Conservation (phyloP, 92 coral and sea anemone species). For the Heteractis magnifica region DNA sequence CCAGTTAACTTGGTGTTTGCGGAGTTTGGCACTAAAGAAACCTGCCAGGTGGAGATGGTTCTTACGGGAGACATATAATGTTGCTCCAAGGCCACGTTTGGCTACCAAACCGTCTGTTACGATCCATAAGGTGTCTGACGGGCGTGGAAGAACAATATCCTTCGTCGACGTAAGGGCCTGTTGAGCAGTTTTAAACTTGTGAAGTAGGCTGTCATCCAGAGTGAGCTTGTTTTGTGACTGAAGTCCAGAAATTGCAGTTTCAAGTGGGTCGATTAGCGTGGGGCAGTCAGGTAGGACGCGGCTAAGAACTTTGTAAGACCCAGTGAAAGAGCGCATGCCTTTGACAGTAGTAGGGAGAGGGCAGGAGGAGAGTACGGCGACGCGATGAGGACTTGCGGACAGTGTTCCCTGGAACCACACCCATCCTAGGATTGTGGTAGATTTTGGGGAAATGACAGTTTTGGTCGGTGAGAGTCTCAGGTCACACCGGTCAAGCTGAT, state of each 20-base stretch:
- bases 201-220: slow-evolving; percentile 18
- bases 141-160: slow-evolving; percentile 38
- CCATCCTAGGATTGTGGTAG: slow-evolving; percentile 38
- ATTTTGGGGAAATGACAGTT: slow-evolving; percentile 30
- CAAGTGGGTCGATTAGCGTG: slow-evolving; percentile 23
- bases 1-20: slow-evolving; percentile 59
- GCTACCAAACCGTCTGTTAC: slow-evolving; percentile 42
- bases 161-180: slow-evolving; percentile 16
- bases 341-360: slow-evolving; percentile 35
- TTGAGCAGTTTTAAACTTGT: slow-evolving; percentile 20
- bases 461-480: slow-evolving; percentile 20
- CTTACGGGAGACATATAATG: slow-evolving; percentile 35
- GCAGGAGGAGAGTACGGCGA: slow-evolving; percentile 35
- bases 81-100: slow-evolving; percentile 42
- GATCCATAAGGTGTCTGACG: slow-evolving; percentile 43
- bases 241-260: slow-evolving; percentile 28
- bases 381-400: slow-evolving; percentile 29
- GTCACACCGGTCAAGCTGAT: slow-evolving; percentile 14
- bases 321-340: slow-evolving; percentile 24
- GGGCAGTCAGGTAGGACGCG: slow-evolving; percentile 23
- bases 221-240: slow-evolving; percentile 24
- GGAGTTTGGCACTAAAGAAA: slow-evolving; percentile 55
- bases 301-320: slow-evolving; percentile 26
- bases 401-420: slow-evolving; percentile 41
- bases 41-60: slow-evolving; percentile 48